phyloP scores from a whole-genome alignment of 1,140 invertebrate genomes.

The Drosophila seguyi region DNA sequence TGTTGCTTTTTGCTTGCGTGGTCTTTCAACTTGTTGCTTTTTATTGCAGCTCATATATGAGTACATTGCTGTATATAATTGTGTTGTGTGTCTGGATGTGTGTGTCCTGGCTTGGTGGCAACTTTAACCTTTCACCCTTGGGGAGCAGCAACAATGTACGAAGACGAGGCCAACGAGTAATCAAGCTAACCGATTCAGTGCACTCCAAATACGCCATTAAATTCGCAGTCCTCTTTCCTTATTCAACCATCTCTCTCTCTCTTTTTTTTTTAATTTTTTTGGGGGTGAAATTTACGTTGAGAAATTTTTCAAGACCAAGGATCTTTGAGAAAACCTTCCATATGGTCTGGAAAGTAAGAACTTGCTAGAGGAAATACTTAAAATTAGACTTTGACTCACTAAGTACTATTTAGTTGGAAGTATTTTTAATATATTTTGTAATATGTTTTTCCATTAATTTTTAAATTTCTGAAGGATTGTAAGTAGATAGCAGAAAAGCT shows the following conservation, averaged over 20 bases:
- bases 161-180: constrained; percentile 55
- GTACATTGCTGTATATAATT: constrained; percentile 23
- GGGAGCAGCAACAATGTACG: constrained; percentile 51
- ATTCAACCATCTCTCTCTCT: not conserved
- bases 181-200: constrained; percentile 73
- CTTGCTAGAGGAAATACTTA: not conserved
- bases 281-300: not conserved
- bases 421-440: not conserved
- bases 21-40: constrained; percentile 73
- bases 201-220: constrained; percentile 59
- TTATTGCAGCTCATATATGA: constrained; percentile 34
- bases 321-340: not conserved
- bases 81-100: not conserved
- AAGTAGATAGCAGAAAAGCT: no score
- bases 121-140: constrained; percentile 66
- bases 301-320: not conserved
- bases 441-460: not conserved
- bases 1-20: constrained; percentile 47
- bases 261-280: not conserved
- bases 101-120: constrained; percentile 7
- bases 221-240: not conserved
- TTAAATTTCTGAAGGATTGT: no score
- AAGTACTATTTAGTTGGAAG: not conserved
- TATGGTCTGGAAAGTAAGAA: not conserved
- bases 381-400: not conserved